Percentiles rank a stretch among this genome's conserved stretches.
These are phyloP conservation scores for Coptodon rendalli DNA, from an alignment of 2,113 vertebrate species.

Conservation along the genomic window DNA sequence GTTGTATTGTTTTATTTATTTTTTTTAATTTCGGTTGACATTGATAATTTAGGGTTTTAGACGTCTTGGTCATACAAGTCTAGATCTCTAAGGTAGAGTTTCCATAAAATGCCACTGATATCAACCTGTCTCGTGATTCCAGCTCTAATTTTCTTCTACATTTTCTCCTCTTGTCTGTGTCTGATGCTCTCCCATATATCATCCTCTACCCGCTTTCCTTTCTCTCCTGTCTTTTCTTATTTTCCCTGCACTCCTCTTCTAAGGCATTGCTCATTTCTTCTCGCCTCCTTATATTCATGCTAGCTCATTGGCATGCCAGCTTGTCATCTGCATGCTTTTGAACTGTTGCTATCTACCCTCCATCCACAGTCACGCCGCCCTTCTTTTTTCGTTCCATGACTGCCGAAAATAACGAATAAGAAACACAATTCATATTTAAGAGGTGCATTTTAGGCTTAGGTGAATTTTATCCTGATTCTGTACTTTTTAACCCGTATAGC, in stretches of 20 bases:
- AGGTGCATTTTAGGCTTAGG: neutral
- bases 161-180: neutral
- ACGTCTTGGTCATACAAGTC: neutral
- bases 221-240: neutral
- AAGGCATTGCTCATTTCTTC: neutral
- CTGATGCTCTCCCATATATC: neutral
- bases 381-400: neutral
- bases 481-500: neutral
- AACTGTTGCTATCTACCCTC: conserved; percentile 9
- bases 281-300: conserved; percentile 1
- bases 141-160: neutral
- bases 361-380: neutral
- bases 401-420: conserved; percentile 12
- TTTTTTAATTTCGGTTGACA: neutral
- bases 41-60: neutral
- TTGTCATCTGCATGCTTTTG: conserved; percentile 51
- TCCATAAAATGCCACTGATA: neutral
- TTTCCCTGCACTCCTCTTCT: neutral
- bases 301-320: conserved; percentile 15
- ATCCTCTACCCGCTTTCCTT: neutral
- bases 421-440: neutral
- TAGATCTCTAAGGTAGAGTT: neutral
- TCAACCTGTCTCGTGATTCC: neutral
- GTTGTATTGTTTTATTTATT: neutral
- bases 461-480: neutral